phyloP scores from a whole-genome alignment of 2,797 vertebrate species.

The Tokudaia tokunoshimensis region DNA sequence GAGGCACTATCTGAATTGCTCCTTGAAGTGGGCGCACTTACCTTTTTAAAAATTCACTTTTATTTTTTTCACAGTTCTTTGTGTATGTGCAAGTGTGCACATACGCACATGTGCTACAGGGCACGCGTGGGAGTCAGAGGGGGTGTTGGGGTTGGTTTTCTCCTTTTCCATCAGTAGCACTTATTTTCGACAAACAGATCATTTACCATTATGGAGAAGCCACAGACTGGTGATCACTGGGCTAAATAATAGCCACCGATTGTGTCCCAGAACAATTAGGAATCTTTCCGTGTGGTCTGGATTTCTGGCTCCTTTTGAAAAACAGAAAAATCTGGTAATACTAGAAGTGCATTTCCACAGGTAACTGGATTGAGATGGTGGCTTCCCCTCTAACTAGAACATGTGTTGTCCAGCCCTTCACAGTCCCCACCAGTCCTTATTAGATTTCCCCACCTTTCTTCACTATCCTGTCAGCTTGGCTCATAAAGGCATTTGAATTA shows the following conservation, averaged over 20 bases:
- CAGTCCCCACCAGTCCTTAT: not conserved
- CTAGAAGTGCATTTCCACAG: constrained; percentile 1
- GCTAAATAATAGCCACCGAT: constrained; percentile 15
- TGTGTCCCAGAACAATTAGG: constrained; percentile 1
- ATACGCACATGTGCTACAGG: not conserved
- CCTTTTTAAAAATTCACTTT: not conserved
- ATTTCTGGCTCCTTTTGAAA: constrained; percentile 61
- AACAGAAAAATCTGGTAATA: constrained; percentile 46
- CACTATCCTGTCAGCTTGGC: not conserved
- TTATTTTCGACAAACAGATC: constrained; percentile 15
- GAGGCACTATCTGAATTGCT: not conserved
- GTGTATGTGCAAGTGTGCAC: not conserved
- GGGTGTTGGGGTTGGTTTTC: not conserved
- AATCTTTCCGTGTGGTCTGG: constrained; percentile 31
- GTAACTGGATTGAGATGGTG: not conserved
- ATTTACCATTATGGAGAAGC: not conserved
- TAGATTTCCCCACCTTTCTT: not conserved
- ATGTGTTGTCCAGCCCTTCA: not conserved
- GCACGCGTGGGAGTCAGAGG: not conserved
- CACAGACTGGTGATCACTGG: constrained; percentile 35
- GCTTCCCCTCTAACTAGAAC: not conserved
- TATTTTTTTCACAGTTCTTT: not conserved
- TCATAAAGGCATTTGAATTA: constrained; percentile 37
- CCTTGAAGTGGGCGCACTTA: not conserved
- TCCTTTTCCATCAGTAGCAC: not conserved